Conservation (phyloP, 2,113 vertebrate species). For the Tychaedon coryphoeus region DNA sequence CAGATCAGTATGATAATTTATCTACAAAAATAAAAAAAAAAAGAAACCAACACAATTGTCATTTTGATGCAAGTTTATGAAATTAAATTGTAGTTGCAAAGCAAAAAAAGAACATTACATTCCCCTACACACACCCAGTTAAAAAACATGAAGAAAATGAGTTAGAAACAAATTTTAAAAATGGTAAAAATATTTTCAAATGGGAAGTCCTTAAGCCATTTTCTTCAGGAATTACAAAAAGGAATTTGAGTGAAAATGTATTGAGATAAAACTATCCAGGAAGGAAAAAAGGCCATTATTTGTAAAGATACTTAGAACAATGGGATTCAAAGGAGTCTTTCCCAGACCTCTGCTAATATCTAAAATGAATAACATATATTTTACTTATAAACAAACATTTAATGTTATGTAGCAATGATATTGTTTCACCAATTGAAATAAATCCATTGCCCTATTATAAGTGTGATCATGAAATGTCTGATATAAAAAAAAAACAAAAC, state of each 20-base stretch:
- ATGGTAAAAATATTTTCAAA: background rate
- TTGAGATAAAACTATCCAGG: background rate
- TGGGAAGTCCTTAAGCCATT: background rate
- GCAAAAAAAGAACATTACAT: background rate
- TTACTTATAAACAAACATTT: background rate
- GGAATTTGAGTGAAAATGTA: background rate
- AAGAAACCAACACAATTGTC: background rate
- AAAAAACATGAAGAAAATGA: background rate
- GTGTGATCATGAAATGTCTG: background rate
- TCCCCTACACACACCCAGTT: fast-evolving
- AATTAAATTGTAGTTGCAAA: background rate
- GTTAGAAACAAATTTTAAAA: background rate
- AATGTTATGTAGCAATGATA: background rate
- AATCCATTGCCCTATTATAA: background rate
- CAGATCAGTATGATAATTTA: background rate
- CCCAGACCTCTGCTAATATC: background rate
- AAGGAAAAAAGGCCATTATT: fast-evolving
- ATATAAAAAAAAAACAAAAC: background rate
- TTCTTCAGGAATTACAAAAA: background rate
- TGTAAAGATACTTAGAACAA: background rate
- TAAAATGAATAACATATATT: background rate
- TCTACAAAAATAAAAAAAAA: background rate
- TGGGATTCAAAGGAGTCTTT: background rate
- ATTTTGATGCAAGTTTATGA: background rate
- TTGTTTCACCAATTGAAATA: background rate